Evolutionary conservation across 2,113 vertebrate genomes (phyloP), one percentile per base, ranked within the genome.

Genomic region (Todiramphus chloris): DNA sequence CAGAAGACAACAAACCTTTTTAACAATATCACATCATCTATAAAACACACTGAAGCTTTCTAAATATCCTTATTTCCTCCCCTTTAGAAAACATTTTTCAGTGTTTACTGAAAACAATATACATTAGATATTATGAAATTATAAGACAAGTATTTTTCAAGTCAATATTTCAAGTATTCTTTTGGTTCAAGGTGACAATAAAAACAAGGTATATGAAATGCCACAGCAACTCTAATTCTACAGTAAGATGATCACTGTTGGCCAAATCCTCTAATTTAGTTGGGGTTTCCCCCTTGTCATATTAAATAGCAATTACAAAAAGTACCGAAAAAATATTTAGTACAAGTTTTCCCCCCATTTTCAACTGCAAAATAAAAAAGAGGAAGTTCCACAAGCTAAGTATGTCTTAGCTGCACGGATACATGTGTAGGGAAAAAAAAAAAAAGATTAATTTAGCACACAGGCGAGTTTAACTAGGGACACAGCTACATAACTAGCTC

Each of bases 181-280:
- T 96, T 51, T 90, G 2, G 10, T 17, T 86, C 31, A 79, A 41
- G 1, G 13, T 11, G 4, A 89, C 21, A 64, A 69, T 48, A 74
- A 80, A 80, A 44, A 55, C 50, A 76, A 72, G 4, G 4, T 46
- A 12, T 23, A 59, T 46, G 27, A 83, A 83, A 83, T 39, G 33
- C 16, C 46, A 78, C 15, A 64, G 55, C 62, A 93, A 89, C 48
- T 94, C 70, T 91, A 94, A 66, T 88, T 96, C 94, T 95, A 91
- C 53, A 96, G 44, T 37, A 85, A 93, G 83, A 94, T 73, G 53
- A 64, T 21, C 46, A 83, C 56, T 50, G 13, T 75, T 89, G 82
- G 67, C 21, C 25, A 93, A 90, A 60, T 16, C 16, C 15, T 60
- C 33, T 60, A 41, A 35, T 89, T 76, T 58, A 74, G 7, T 6